Evolutionary conservation across 1,140 invertebrate species (phyloP).

Genomic region (Platorchestia sp.): DNA sequence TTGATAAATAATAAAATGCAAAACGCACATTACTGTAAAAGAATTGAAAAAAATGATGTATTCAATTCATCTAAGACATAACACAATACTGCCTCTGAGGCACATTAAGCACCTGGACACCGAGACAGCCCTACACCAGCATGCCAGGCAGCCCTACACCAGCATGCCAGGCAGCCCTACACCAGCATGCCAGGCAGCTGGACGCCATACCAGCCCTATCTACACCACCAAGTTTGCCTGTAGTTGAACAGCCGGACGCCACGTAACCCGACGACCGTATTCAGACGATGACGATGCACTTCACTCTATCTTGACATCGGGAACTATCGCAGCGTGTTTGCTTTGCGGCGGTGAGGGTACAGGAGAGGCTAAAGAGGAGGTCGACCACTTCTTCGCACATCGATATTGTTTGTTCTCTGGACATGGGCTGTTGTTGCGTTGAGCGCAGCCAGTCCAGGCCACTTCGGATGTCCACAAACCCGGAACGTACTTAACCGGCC

Average conservation of each 20-base stretch:
- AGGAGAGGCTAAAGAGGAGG: background rate
- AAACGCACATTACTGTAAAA: too few species aligned
- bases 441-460: too few species aligned
- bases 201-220: background rate
- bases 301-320: background rate
- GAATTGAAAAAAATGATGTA: too few species aligned
- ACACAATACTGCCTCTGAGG: background rate
- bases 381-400: background rate
- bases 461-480: too few species aligned
- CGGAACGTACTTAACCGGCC: too few species aligned
- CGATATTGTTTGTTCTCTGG: background rate
- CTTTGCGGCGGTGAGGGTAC: background rate
- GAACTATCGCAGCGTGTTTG: background rate
- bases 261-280: background rate
- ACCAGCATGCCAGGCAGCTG: background rate
- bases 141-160: background rate
- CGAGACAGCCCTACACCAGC: background rate
- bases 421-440: background rate
- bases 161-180: background rate
- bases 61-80: too few species aligned
- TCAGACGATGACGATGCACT: background rate
- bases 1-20: too few species aligned
- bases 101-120: background rate
- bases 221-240: background rate
- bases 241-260: background rate